Percentiles rank a stretch among this genome's conserved stretches.
These are phyloP conservation scores for Tychaedon coryphoeus DNA, from an alignment of 2,113 vertebrate species.

Conservation along the genomic window DNA sequence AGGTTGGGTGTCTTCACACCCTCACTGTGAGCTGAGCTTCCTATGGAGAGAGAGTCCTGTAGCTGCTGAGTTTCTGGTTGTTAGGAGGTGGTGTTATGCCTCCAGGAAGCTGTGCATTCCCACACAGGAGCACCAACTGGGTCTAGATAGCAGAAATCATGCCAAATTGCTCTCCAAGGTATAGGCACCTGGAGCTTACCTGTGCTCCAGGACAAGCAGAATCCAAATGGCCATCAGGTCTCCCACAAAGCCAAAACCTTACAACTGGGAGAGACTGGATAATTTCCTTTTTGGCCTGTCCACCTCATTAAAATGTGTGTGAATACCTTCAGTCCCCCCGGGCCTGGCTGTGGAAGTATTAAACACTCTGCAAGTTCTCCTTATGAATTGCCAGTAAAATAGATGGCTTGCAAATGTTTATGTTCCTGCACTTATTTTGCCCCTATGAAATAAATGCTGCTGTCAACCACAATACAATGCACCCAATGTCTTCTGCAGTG, in stretches of 20 bases:
- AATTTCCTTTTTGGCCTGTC: background rate
- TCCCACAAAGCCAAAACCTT: background rate
- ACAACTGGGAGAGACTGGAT: background rate
- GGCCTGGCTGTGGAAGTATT: background rate
- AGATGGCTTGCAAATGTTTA: background rate
- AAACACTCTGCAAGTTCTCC: background rate
- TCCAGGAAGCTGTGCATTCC: background rate
- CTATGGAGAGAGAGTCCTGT: background rate
- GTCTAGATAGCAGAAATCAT: background rate
- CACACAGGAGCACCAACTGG: background rate
- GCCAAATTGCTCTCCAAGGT: background rate
- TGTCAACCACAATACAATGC: background rate
- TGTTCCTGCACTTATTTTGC: background rate
- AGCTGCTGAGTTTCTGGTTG: background rate
- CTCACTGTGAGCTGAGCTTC: background rate
- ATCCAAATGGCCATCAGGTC: background rate
- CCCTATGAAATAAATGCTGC: background rate
- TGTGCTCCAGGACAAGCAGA: background rate
- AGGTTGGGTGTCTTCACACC: background rate
- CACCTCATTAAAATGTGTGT: background rate
- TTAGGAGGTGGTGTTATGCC: background rate
- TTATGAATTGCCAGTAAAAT: slow-evolving; percentile 7
- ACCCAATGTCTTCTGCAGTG: background rate
- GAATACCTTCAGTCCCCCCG: background rate
- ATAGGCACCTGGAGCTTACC: background rate